phyloP scores from a whole-genome alignment of 92 coral and sea anemone genomes.

The Siderastrea siderea region DNA sequence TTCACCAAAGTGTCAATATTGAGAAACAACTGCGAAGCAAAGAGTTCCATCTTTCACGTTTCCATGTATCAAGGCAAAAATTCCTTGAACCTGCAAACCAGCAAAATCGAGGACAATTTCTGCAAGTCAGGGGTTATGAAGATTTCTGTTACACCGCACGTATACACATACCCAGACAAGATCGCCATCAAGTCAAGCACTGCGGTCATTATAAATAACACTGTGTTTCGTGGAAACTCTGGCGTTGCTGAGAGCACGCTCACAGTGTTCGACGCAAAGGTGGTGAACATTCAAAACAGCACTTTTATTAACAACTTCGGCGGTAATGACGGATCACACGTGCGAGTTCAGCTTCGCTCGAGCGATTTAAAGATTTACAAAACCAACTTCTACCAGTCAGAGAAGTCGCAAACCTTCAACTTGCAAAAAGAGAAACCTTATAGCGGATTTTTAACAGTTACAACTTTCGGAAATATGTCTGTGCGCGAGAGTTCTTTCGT shows the following conservation, averaged over 20 bases:
- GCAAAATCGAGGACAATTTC: conserved; percentile 18
- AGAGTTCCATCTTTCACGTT: background rate
- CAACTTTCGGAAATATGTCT: conserved; percentile 6
- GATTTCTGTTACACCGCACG: background rate
- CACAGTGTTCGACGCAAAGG: background rate
- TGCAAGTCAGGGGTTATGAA: conserved; percentile 23
- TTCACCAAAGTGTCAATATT: conserved; percentile 23
- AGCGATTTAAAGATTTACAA: conserved; percentile 7
- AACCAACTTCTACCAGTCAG: conserved; percentile 24
- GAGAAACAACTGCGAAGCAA: conserved; percentile 13
- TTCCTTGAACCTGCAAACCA: background rate
- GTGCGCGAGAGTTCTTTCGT: conserved; percentile 30
- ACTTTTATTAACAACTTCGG: conserved; percentile 25
- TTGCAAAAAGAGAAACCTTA: background rate
- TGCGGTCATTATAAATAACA: background rate
- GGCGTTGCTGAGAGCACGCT: conserved; percentile 14
- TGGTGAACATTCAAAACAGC: conserved; percentile 7
- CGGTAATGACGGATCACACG: conserved; percentile 20
- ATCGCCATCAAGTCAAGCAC: background rate
- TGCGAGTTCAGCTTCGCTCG: background rate
- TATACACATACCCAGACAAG: too few species aligned
- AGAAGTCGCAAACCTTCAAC: conserved; percentile 1
- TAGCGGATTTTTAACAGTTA: conserved; percentile 29
- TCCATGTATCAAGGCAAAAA: background rate
- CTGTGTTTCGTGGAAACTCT: conserved; percentile 32